Percentiles rank a stretch among this genome's conserved stretches.
Evolutionary conservation across 2,888 invertebrate species (phyloP).

Genomic region (Perizoma flavofasciatum): DNA sequence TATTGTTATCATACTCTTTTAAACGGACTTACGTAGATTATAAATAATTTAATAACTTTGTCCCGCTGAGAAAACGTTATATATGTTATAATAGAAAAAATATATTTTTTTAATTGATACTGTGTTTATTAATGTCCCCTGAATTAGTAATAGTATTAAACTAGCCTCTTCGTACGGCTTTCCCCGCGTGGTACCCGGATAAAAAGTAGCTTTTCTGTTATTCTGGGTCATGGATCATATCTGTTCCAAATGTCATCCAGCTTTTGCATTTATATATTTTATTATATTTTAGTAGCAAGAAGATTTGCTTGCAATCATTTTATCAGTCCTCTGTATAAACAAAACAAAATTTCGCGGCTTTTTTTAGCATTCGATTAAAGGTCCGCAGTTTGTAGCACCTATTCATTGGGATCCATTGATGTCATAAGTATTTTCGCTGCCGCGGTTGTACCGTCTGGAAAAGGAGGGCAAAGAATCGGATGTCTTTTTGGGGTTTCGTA

Average conservation of each 20-base stretch:
- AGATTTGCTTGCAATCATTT: too few species aligned
- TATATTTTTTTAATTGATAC: conserved; percentile 40
- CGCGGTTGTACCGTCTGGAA: conserved; percentile 23
- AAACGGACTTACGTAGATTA: conserved; percentile 47
- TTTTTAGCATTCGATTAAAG: conserved; percentile 3
- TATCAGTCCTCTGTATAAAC: neutral
- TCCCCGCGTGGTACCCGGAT: too few species aligned
- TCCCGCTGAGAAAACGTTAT: conserved; percentile 44
- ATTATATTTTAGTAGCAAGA: too few species aligned
- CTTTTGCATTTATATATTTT: neutral
- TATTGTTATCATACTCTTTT: conserved; percentile 35
- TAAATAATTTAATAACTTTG: conserved; percentile 35
- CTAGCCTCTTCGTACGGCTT: too few species aligned
- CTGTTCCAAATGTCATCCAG: neutral
- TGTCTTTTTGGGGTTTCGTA: conserved; percentile 48
- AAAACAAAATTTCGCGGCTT: conserved; percentile 7
- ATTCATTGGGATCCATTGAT: conserved; percentile 29
- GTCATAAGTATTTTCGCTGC: conserved; percentile 26
- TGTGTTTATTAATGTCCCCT: conserved; percentile 21
- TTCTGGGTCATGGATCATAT: too few species aligned
- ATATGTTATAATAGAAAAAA: conserved; percentile 39
- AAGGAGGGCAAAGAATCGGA: conserved; percentile 56
- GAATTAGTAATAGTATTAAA: neutral
- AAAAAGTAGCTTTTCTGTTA: too few species aligned
- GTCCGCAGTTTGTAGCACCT: conserved; percentile 10